Evolutionary conservation across 1,140 invertebrate genomes (phyloP).

Genomic region (Drosophila ercepeae): DNA sequence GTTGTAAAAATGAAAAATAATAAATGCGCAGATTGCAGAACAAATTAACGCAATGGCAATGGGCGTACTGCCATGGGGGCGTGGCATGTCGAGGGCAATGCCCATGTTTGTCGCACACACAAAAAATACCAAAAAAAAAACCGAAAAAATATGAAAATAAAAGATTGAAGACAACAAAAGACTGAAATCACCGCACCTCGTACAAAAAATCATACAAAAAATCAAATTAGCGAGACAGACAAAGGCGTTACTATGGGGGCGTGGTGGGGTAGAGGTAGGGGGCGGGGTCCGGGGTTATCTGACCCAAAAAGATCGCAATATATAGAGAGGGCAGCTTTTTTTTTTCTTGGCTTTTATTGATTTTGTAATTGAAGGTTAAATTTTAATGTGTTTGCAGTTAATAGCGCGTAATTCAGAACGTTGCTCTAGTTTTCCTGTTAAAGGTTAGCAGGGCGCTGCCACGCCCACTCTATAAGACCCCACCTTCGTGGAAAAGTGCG

Average conservation of each 20-base stretch:
- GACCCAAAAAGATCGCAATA: slow-evolving; percentile 32
- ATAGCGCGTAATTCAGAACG: slow-evolving; percentile 35
- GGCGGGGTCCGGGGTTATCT: not conserved
- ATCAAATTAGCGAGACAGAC: slow-evolving; percentile 9
- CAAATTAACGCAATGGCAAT: slow-evolving; percentile 51
- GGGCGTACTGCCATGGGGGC: slow-evolving; percentile 6
- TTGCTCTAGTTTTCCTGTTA: slow-evolving; percentile 33
- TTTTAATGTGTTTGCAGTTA: slow-evolving; percentile 59
- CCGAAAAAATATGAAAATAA: slow-evolving; percentile 26
- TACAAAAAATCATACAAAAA: slow-evolving; percentile 1
- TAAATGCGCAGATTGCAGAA: slow-evolving; percentile 68
- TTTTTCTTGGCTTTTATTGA: slow-evolving; percentile 56
- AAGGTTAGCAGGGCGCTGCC: not conserved
- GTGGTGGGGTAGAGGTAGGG: not conserved
- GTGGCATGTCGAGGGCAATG: slow-evolving; percentile 25
- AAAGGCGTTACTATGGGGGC: not conserved
- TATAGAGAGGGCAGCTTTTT: slow-evolving; percentile 31
- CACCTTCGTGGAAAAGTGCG: not conserved
- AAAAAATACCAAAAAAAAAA: slow-evolving; percentile 11
- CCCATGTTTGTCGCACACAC: slow-evolving; percentile 23
- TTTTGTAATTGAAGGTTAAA: slow-evolving; percentile 70
- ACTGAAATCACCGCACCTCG: slow-evolving; percentile 3
- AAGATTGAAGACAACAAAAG: not conserved
- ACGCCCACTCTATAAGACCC: not conserved
- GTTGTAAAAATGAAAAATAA: too few species aligned